These are phyloP conservation scores for Propithecus deckenii DNA, from an alignment of 2,797 vertebrate species.

Conservation along the genomic window DNA sequence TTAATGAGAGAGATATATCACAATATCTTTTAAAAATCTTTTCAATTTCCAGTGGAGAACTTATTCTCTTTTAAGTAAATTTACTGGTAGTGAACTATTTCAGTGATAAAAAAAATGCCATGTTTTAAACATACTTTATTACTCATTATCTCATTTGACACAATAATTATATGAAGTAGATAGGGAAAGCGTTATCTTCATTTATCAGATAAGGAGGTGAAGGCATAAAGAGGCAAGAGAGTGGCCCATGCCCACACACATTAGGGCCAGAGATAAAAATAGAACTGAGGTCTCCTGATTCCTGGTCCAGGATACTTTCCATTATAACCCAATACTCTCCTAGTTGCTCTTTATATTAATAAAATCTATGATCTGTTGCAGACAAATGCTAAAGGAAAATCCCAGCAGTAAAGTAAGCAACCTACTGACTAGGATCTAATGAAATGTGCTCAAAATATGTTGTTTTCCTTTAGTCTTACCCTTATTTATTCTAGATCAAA, in stretches of 20 bases:
- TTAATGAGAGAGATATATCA: not conserved
- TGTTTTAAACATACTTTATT: not conserved
- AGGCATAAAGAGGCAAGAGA: not conserved
- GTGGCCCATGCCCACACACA: not conserved
- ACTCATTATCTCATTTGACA: not conserved
- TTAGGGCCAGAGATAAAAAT: constrained; percentile 1
- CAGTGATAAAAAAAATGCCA: not conserved
- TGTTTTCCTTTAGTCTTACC: not conserved
- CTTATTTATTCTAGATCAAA: not conserved
- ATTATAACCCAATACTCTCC: not conserved
- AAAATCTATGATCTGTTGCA: not conserved
- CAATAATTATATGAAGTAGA: not conserved
- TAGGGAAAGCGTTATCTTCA: not conserved
- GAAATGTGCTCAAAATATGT: not conserved
- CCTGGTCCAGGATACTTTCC: not conserved
- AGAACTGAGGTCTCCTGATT: not conserved
- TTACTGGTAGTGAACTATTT: not conserved
- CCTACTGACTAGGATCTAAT: not conserved
- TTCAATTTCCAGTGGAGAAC: not conserved
- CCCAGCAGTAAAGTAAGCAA: not conserved
- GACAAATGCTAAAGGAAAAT: constrained; percentile 19
- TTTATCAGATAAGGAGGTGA: not conserved
- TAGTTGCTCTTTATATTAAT: not conserved
- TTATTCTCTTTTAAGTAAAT: not conserved
- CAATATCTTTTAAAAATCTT: not conserved